phyloP scores from a whole-genome alignment of 2,797 vertebrate genomes.

The Chloroceryle amazona region DNA sequence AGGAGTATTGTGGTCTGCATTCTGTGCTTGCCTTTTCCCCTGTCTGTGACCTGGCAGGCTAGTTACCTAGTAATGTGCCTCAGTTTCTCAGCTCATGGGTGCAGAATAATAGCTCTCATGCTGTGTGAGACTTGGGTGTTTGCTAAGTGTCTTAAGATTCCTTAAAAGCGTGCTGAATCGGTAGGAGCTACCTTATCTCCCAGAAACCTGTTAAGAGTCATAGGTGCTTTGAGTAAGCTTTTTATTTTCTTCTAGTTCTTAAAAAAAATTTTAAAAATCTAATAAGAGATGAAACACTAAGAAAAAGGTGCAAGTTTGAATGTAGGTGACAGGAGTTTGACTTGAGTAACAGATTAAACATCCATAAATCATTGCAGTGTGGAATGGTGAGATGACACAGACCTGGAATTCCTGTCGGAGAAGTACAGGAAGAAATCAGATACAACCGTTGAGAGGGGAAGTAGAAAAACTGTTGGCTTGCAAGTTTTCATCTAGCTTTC shows the following conservation, averaged over 20 bases:
- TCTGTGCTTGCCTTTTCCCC: accelerated
- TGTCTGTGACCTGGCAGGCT: not conserved
- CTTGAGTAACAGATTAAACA: not conserved
- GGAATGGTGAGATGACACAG: too few relatives aligned
- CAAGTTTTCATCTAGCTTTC: too few relatives aligned
- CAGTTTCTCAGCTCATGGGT: not conserved
- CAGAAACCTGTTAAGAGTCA: not conserved
- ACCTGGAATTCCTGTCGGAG: too few relatives aligned
- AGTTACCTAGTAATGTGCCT: not conserved
- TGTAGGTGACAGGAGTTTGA: not conserved
- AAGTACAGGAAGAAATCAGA: too few relatives aligned
- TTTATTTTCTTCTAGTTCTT: not conserved
- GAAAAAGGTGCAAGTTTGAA: not conserved
- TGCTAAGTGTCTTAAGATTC: not conserved
- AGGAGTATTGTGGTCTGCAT: not conserved
- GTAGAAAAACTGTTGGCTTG: too few relatives aligned
- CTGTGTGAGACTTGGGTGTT: not conserved
- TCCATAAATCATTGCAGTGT: not conserved
- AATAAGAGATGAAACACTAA: not conserved
- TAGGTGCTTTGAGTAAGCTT: not conserved
- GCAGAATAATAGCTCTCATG: not conserved
- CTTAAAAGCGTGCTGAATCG: not conserved
- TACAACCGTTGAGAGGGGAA: too few relatives aligned
- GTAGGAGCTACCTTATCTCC: not conserved
- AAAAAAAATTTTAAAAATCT: not conserved